Base-by-base conservation (phyloP, 2,888 invertebrate species). In the Pocota personata region DNA sequence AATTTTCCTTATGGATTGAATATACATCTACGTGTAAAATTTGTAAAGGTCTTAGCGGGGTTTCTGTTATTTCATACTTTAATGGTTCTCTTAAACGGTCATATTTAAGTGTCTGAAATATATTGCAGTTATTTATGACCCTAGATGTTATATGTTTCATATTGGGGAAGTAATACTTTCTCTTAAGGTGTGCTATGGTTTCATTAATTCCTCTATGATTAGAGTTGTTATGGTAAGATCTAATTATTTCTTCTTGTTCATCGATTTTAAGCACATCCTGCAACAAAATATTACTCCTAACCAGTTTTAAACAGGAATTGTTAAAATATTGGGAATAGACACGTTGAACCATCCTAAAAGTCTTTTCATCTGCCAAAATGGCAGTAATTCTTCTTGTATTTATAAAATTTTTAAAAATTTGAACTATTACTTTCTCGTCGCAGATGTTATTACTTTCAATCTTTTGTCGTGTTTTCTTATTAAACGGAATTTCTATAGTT, bases 1-100 rank as follows among this genome's bases (percentile, higher is more conserved):
- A 40, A 30, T 69, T n/a, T 27, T 58, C 16, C 0, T 60, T 35
- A 12, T 87, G 83, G 1, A 87, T 87, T 0, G 57, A 57, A 30
- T 82, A 87, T 2, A 88, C 52, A 24, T 87, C 88, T 7, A 87
- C 76, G 37, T 88, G 84, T 58, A 88, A 5, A 21, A 87, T 87
- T 5, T 83, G 37, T 43, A 75, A 16, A 7, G 82, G 86, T 72
- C 58, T 24, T 1, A 21, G n/a, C 0, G 87, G 87, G 10, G 73
- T 86, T 82, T 82, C 78, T 8, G 87, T 55, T n/a, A 64, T 43
- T 57, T 80, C 43, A 19, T 27, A 83, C 3, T 46, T n/a, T 12
- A 76, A n/a, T 64, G 50, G 67, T 30, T 62, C 58, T 43, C 72
- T 83, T 21, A 73, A 40, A 46, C 78, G 76, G 27, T 87, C 72